Conservation (phyloP, 1,140 invertebrate species). For the Drosophila quadrilineata region DNA sequence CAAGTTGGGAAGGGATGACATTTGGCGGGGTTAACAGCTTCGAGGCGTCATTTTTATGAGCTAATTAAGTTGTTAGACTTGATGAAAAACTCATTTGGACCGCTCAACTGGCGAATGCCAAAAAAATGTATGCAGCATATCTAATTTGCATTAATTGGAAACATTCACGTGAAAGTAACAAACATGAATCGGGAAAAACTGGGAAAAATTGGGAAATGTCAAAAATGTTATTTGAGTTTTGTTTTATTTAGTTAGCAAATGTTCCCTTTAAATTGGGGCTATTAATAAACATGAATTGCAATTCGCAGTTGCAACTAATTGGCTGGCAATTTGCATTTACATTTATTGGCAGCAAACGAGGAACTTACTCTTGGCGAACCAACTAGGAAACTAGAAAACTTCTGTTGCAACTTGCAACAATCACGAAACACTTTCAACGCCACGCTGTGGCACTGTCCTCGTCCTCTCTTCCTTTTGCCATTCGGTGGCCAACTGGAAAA, state of each 20-base stretch:
- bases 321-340: conserved; percentile 57
- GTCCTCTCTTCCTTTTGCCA: conserved; percentile 17
- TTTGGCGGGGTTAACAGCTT: conserved; percentile 58
- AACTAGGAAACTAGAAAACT: conserved; percentile 12
- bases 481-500: conserved; percentile 49
- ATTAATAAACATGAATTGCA: conserved; percentile 39
- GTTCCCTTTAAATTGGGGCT: conserved; percentile 5
- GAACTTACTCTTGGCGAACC: conserved; percentile 24
- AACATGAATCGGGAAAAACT: conserved; percentile 9
- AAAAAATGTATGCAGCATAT: conserved; percentile 42
- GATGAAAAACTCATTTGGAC: conserved; percentile 76
- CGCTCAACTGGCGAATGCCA: conserved; percentile 6
- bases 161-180: conserved; percentile 10
- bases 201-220: too few species aligned
- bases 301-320: conserved; percentile 51
- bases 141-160: conserved; percentile 76
- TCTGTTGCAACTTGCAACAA: conserved; percentile 12
- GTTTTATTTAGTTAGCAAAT: neutral
- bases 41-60: conserved; percentile 75
- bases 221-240: conserved; percentile 2
- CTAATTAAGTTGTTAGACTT: conserved; percentile 79
- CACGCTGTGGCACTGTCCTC: conserved; percentile 29
- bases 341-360: conserved; percentile 63
- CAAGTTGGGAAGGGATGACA: neutral
- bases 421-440: conserved; percentile 25